Percentiles rank a stretch among this genome's conserved stretches.
Evolutionary conservation across 2,797 vertebrate species (phyloP).

Genomic region (Darevskia mixta): DNA sequence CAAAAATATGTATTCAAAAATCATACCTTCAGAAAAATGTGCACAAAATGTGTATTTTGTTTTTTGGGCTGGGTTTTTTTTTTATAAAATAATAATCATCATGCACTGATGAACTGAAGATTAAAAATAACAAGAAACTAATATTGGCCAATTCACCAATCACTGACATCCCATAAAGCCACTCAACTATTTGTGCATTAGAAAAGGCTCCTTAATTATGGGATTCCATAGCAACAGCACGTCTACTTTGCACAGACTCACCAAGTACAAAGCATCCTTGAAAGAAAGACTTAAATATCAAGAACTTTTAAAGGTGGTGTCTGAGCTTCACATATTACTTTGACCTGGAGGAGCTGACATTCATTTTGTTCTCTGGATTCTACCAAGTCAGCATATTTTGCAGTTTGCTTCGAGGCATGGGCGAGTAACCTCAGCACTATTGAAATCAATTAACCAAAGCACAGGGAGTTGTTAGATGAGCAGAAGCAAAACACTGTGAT

Average conservation of each 20-base stretch:
- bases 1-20: too few species aligned
- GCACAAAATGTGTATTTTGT: too few species aligned
- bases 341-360: background rate
- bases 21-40: too few species aligned
- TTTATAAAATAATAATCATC: background rate
- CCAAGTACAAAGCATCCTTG: background rate
- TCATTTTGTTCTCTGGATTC: background rate
- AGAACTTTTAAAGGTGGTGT: background rate
- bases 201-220: fast-evolving
- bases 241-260: background rate
- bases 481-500: background rate
- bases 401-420: background rate
- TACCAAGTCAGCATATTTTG: background rate
- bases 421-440: background rate
- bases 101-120: background rate
- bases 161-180: background rate
- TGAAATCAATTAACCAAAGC: background rate
- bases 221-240: background rate
- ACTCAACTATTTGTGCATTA: background rate
- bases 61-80: background rate
- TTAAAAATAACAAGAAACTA: too few species aligned
- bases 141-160: too few species aligned
- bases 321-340: background rate
- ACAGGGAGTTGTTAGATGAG: background rate
- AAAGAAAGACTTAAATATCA: fast-evolving